A percentile compares a stretch with the other conserved stretches of the same genome.
These are phyloP conservation scores for Sebastolobus alascanus DNA, from an alignment of 2,797 vertebrate species.

Conservation along the genomic window DNA sequence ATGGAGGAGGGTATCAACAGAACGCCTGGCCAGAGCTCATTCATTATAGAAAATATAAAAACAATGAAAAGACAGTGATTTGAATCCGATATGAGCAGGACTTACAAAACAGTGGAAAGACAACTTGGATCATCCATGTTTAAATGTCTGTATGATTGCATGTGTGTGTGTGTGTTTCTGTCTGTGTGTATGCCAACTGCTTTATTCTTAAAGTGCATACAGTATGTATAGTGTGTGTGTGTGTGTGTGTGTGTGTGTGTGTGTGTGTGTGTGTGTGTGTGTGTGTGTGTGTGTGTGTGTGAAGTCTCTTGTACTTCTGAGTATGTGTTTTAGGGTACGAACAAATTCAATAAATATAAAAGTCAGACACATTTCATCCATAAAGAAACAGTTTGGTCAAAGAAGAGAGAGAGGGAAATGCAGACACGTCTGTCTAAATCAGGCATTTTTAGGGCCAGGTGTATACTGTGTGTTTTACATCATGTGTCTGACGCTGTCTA, in stretches of 20 bases:
- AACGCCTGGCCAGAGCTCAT: slow-evolving; percentile 49
- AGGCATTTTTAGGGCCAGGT: slow-evolving; percentile 32
- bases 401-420: slow-evolving; percentile 42
- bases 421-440: slow-evolving; percentile 39
- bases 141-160: slow-evolving; percentile 15
- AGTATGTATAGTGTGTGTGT: slow-evolving; percentile 6
- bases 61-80: slow-evolving; percentile 53
- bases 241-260: slow-evolving; percentile 5
- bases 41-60: slow-evolving; percentile 76
- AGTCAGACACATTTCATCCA: slow-evolving; percentile 61
- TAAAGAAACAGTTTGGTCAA: slow-evolving; percentile 77
- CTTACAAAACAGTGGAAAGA: slow-evolving; percentile 47
- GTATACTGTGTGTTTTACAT: slow-evolving; percentile 47
- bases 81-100: slow-evolving; percentile 42
- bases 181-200: slow-evolving; percentile 9
- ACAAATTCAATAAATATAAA: slow-evolving; percentile 88
- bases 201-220: slow-evolving; percentile 27
- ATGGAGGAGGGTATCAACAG: slow-evolving; percentile 45
- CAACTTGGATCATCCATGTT: slow-evolving; percentile 9
- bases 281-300: neutral
- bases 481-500: slow-evolving; percentile 52
- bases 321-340: slow-evolving; percentile 32
- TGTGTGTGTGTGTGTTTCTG: neutral
- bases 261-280: neutral
- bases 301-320: neutral